Base-by-base conservation (phyloP, 2,797 vertebrate genomes). In the Morelia viridis region DNA sequence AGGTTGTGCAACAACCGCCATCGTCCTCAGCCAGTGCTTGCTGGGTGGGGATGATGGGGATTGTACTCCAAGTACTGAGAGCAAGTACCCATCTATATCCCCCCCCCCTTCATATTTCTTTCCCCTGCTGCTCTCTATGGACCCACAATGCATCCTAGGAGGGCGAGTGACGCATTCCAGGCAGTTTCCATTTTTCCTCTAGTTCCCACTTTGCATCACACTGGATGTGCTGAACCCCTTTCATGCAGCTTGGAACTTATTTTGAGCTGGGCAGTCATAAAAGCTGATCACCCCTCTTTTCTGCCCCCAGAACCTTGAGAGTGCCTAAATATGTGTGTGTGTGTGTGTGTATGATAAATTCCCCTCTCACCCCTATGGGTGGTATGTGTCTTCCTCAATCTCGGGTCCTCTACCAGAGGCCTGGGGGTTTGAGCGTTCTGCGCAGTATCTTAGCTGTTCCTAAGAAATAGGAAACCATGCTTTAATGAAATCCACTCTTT, bases 101-200 rank as follows among this genome's bases (percentile, higher is more conserved):
- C n/a, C 13, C 65, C 26, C 68, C 68, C 7, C 50, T 8, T 5
- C 50, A 53, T 53, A 22, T 35, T 71, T 22, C 0, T 58, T 4
- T 17, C 31, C 68, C 5, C 19, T 26, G 26, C 46, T 76, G 68
- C 24, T 64, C 26, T 65, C 17, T 53, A 9, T 53, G 3, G 17
- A 53, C 46, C n/a, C 50, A 68, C 31, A 6, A 41, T 8, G 80
- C 80, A 6, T 96, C 92, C 50, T 95, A 94, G 94, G 90, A 90
- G 93, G 58, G 35, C 41, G 90, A 56, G 35, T 41, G 65, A 50
- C 12, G 53, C 19, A 85, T 71, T 28, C 98, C 94, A 97, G 94
- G 95, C 94, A 96, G 88, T 41, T 94, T 93, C 94, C 58, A 35
- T 24, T 7, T 26, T 10, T 12, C 10, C 41, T 22, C n/a, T 3